These are phyloP conservation scores for Pyrrhura leucotis DNA, from an alignment of 2,797 vertebrate genomes.

Conservation along the genomic window DNA sequence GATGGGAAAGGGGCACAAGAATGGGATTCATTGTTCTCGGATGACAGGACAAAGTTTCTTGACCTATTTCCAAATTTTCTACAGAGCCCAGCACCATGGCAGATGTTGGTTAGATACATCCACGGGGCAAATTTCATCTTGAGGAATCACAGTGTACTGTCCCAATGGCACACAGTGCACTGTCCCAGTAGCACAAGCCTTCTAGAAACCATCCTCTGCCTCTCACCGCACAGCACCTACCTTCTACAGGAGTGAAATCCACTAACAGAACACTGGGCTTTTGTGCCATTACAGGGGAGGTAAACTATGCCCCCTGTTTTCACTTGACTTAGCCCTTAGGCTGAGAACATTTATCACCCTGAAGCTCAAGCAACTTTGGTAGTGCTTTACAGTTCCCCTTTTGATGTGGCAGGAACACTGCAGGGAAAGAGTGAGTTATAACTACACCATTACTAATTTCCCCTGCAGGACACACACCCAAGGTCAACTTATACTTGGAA, in stretches of 20 bases:
- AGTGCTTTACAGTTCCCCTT: not conserved
- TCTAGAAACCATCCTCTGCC: not conserved
- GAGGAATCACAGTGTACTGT: not conserved
- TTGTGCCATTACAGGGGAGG: not conserved
- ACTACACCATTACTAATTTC: not conserved
- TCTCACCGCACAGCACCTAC: not conserved
- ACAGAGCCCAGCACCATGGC: not conserved
- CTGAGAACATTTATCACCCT: not conserved
- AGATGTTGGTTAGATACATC: not conserved
- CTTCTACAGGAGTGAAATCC: not conserved
- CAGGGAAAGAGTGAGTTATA: not conserved
- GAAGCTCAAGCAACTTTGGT: not conserved
- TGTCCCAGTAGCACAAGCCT: not conserved
- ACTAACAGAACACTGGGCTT: not conserved
- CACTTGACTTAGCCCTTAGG: not conserved
- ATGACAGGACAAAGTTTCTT: not conserved
- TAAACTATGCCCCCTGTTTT: not conserved
- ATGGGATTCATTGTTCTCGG: not conserved
- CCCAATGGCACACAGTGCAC: rapidly evolving
- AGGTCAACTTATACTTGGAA: not conserved
- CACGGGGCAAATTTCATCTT: not conserved
- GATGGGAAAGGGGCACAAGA: not conserved
- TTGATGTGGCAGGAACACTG: not conserved
- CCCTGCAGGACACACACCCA: not conserved
- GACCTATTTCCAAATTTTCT: not conserved